A percentile compares a stretch with the other conserved stretches of the same genome.
These are phyloP conservation scores for Catagonus wagneri DNA, from an alignment of 2,113 vertebrate genomes.

Conservation along the genomic window DNA sequence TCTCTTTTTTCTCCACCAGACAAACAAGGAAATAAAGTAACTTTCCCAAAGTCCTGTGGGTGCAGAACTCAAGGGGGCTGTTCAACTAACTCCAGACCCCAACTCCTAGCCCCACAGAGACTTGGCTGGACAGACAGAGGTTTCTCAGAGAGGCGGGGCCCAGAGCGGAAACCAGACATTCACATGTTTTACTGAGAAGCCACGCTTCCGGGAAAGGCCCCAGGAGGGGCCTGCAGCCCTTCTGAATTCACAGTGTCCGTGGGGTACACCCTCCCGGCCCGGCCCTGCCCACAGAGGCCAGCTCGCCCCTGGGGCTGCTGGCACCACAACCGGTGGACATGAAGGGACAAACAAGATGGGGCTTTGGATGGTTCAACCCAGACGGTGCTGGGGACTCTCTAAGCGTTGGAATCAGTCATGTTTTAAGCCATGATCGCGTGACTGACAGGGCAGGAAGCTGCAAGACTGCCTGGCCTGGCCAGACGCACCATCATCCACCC, in stretches of 20 bases:
- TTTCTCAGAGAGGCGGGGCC: neutral
- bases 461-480: neutral
- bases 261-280: accelerated
- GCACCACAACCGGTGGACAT: neutral
- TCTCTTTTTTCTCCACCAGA: neutral
- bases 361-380: neutral
- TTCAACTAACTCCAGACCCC: neutral
- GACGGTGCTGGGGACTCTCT: neutral
- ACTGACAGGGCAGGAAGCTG: neutral
- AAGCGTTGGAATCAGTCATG: neutral
- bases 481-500: neutral
- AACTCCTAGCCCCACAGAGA: neutral
- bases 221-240: neutral
- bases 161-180: neutral
- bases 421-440: neutral
- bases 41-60: neutral
- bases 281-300: neutral
- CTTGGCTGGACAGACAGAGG: neutral
- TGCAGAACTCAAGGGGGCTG: neutral
- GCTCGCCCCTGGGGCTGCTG: neutral
- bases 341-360: neutral
- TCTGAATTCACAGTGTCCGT: neutral
- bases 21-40: neutral
- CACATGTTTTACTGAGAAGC: conserved; percentile 5
- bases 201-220: neutral